Percentiles rank a stretch among this genome's conserved stretches.
Evolutionary conservation across 2,888 invertebrate species (phyloP).

Genomic region (Drosophila paranaensis): DNA sequence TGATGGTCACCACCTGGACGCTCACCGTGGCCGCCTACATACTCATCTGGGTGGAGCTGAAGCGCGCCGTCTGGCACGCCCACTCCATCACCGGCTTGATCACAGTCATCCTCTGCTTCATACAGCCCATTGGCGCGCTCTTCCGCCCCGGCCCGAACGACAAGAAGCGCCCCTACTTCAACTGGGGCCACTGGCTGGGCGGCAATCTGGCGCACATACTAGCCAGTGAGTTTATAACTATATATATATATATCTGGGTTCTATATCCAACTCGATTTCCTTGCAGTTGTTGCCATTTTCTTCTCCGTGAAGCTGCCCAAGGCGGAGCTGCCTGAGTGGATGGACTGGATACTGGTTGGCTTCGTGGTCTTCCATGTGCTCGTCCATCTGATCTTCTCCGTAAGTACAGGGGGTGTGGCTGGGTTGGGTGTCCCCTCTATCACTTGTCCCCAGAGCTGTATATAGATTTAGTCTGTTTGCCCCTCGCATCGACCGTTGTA

Average conservation of each 20-base stretch:
- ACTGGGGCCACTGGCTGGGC: constrained; percentile 95
- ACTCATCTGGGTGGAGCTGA: constrained; percentile 92
- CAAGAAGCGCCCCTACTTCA: constrained; percentile 92
- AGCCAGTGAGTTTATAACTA: constrained; percentile 89
- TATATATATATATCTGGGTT: no score
- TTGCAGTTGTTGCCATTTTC: constrained; percentile 96
- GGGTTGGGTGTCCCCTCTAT: constrained; percentile 19
- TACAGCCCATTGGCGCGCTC: constrained; percentile 94
- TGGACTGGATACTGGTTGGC: constrained; percentile 94
- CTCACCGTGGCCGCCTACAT: constrained; percentile 92
- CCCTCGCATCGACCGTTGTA: constrained; percentile 67
- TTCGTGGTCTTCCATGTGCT: constrained; percentile 96
- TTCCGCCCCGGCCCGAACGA: constrained; percentile 94
- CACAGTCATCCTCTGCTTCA: constrained; percentile 91
- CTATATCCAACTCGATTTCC: neutral
- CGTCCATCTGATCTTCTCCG: constrained; percentile 94
- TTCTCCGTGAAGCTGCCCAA: constrained; percentile 94
- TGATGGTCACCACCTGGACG: constrained; percentile 93
- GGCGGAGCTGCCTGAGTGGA: constrained; percentile 94
- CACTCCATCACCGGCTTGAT: constrained; percentile 93
- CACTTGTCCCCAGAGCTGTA: constrained; percentile 52
- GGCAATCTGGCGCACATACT: constrained; percentile 95
- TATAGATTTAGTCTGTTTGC: constrained; percentile 25
- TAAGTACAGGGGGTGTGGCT: constrained; percentile 83
- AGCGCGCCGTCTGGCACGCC: constrained; percentile 90